Evolutionary conservation across 53 echinoderm and acorn worm genomes (phyloP).

Genomic region (Mesocentrotus franciscanus): DNA sequence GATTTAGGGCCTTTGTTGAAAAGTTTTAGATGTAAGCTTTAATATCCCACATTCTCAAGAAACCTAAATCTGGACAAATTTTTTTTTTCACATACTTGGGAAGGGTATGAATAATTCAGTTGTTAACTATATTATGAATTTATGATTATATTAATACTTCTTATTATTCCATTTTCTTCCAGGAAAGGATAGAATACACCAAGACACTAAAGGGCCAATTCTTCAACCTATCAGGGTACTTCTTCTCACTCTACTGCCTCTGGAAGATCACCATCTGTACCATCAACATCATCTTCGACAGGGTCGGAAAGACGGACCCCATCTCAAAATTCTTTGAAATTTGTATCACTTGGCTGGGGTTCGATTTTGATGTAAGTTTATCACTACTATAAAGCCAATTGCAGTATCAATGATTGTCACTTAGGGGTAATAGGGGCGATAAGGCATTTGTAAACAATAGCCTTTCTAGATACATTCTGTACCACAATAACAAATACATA

Average conservation of each 20-base stretch:
- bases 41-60: too few relatives aligned
- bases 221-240: slow-evolving; percentile 96
- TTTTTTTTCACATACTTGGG: too few relatives aligned
- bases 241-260: slow-evolving; percentile 97
- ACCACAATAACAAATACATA: too few relatives aligned
- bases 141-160: background rate
- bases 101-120: too few relatives aligned
- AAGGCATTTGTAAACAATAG: too few relatives aligned
- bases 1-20: too few relatives aligned
- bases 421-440: too few relatives aligned
- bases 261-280: slow-evolving; percentile 99
- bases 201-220: slow-evolving; percentile 91
- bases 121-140: too few relatives aligned
- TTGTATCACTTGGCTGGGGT: slow-evolving; percentile 87
- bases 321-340: slow-evolving; percentile 98
- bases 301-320: slow-evolving; percentile 98
- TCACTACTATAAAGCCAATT: background rate
- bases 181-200: slow-evolving; percentile 95
- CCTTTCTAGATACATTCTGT: too few relatives aligned
- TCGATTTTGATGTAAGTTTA: slow-evolving; percentile 95
- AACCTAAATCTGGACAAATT: too few relatives aligned
- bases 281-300: slow-evolving; percentile 97
- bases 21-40: too few relatives aligned
- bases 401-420: background rate
- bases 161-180: background rate